These are phyloP conservation scores for Astreopora myriophthalma DNA, from an alignment of 64 coral and sea anemone species.

Conservation along the genomic window DNA sequence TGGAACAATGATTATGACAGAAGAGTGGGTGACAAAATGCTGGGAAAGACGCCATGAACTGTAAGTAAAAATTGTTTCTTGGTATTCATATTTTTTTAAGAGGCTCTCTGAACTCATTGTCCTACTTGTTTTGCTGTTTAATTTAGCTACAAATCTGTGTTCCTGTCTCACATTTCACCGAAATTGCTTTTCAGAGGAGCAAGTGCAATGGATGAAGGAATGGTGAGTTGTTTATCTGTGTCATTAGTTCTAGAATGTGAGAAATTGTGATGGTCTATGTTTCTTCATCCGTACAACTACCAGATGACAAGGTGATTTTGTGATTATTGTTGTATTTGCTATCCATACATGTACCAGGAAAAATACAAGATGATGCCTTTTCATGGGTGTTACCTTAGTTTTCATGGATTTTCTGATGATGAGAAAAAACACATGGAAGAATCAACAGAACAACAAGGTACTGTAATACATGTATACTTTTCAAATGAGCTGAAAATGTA, in stretches of 20 bases:
- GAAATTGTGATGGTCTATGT: too few species aligned
- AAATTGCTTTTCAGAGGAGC: constrained; percentile 36
- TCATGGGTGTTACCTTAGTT: constrained; percentile 83
- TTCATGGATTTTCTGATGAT: constrained; percentile 95
- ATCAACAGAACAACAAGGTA: constrained; percentile 95
- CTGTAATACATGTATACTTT: too few species aligned
- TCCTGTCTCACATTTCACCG: too few species aligned
- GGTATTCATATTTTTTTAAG: too few species aligned
- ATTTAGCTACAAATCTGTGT: too few species aligned
- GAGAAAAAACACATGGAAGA: constrained; percentile 96
- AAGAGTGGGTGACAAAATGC: constrained; percentile 88
- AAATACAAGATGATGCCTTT: constrained; percentile 96
- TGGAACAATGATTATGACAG: constrained; percentile 94
- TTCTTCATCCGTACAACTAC: too few species aligned
- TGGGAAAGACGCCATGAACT: constrained; percentile 87
- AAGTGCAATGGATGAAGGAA: constrained; percentile 79
- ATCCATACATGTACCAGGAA: constrained; percentile 69
- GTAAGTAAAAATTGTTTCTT: constrained; percentile 62
- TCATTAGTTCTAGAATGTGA: too few species aligned
- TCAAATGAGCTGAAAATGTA: too few species aligned
- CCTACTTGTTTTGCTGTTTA: too few species aligned
- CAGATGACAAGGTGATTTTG: background rate
- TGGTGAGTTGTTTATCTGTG: constrained; percentile 73
- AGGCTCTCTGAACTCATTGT: too few species aligned
- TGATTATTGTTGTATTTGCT: background rate